Evolutionary conservation across 2,888 invertebrate species (phyloP).

Genomic region (Nemotelus nigrinus): DNA sequence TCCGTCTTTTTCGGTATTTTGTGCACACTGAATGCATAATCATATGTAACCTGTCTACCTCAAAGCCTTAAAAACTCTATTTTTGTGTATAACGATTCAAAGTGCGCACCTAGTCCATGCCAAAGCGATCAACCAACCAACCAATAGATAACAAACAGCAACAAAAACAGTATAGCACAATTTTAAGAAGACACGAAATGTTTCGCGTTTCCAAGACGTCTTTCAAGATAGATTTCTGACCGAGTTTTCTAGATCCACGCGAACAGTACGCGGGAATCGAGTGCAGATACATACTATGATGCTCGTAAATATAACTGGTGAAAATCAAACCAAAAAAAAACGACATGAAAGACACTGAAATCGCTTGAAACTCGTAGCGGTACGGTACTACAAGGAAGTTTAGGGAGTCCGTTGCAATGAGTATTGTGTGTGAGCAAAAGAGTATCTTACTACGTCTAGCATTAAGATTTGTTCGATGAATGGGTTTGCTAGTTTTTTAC

Average conservation of each 20-base stretch:
- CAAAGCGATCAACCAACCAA: no score
- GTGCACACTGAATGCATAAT: no score
- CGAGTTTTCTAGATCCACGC: conserved; percentile 23
- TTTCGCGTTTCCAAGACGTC: conserved; percentile 1
- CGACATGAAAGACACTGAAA: conserved; percentile 1
- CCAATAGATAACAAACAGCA: background rate
- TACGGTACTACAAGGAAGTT: conserved; percentile 12
- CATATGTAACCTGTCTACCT: background rate
- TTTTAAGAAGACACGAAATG: conserved; percentile 34
- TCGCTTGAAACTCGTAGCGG: no score
- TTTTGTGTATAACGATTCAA: conserved; percentile 3
- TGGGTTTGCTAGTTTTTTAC: conserved; percentile 8
- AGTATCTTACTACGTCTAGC: background rate
- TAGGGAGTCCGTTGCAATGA: background rate
- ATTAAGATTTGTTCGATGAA: conserved; percentile 15
- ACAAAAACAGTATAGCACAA: conserved; percentile 25
- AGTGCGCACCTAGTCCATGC: background rate
- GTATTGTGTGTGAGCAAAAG: background rate
- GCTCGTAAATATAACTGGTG: conserved; percentile 30
- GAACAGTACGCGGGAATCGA: background rate
- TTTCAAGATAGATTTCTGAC: conserved; percentile 6
- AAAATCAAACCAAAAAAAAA: conserved; percentile 5
- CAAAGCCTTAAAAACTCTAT: background rate
- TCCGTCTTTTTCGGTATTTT: background rate
- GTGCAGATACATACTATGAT: background rate